Base-by-base conservation (phyloP, 2,797 vertebrate genomes). In the Urocyon cinereoargenteus region DNA sequence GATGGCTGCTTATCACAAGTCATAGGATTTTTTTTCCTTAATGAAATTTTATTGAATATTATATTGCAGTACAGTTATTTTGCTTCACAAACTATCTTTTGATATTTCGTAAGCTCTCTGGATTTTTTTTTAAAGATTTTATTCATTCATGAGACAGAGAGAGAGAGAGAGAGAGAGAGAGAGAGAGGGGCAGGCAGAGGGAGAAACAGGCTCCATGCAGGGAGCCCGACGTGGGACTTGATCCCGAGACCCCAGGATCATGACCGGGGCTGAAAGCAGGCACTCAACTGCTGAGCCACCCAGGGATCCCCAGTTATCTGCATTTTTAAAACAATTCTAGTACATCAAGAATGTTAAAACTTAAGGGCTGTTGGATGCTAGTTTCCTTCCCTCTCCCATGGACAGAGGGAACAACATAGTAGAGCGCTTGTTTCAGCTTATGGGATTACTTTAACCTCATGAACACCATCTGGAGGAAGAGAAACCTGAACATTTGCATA, bases 401-500 rank as follows among this genome's bases (percentile, higher is more conserved):
- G 86, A 77, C 12, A 90, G 22, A 91, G 11, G 62, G 73, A 57
- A 94, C 14, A 96, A 6, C 28, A 75, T 2, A 31, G 66, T 86
- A 93, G 73, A 68, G 2, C 26, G 73, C 77, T 98, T 98, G 91
- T 26, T 92, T 97, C 40, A 73, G 6, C 15, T 90, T 77, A 5
- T 77, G 45, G 88, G 68, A 97, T 82, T 97, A 57, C 36, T 98
- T 62, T 79, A 97, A 96, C 53, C 95, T 95, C 97, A 97, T 96
- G 89, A 97, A 98, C 95, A 73, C n/a, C 92, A 97, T 91, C 83
- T 97, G 96, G 86, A 86, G 92, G 83, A 79, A 90, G 45, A 96
- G 72, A 94, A 98, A 95, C 62, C 28, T 91, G 94, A 98, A 98
- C 8, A 98, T 97, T 97, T 98, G 62, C 75, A 96, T 98, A 94